These are phyloP conservation scores for Sciurus carolinensis DNA, from an alignment of 2,797 vertebrate genomes.

Conservation along the genomic window DNA sequence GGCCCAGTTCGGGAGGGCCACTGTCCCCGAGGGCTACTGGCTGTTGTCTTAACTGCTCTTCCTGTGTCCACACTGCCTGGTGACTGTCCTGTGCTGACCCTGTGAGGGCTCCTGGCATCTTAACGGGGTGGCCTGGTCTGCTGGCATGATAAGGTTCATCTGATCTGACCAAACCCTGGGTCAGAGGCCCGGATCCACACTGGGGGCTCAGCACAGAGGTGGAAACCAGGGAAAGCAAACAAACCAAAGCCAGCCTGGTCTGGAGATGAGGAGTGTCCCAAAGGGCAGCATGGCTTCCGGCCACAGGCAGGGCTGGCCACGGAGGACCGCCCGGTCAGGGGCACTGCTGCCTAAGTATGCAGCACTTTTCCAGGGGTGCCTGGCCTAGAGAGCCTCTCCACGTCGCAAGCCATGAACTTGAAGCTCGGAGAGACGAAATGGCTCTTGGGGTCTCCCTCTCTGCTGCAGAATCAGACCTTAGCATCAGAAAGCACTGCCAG, in stretches of 20 bases:
- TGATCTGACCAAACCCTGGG: accelerated
- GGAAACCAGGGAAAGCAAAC: too few species aligned
- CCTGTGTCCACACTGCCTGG: background rate
- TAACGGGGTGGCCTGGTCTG: background rate
- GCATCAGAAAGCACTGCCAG: background rate
- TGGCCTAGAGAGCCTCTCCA: background rate
- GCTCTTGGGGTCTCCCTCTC: background rate
- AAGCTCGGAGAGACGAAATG: background rate
- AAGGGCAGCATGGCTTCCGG: background rate
- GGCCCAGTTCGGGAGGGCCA: background rate
- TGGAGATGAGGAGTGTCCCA: background rate
- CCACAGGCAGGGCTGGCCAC: background rate
- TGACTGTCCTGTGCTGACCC: accelerated
- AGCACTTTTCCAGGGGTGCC: background rate
- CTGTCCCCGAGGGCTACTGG: background rate
- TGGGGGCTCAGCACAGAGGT: accelerated
- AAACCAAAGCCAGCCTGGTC: too few species aligned
- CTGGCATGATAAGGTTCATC: accelerated
- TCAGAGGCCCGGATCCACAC: background rate
- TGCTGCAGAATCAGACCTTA: background rate
- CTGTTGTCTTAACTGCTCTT: too few species aligned
- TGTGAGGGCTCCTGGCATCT: accelerated
- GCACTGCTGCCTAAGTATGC: accelerated
- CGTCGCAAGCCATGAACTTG: accelerated
- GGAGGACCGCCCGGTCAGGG: background rate